Conservation (phyloP, 2,888 invertebrate genomes). For the Spisula subtruncata region DNA sequence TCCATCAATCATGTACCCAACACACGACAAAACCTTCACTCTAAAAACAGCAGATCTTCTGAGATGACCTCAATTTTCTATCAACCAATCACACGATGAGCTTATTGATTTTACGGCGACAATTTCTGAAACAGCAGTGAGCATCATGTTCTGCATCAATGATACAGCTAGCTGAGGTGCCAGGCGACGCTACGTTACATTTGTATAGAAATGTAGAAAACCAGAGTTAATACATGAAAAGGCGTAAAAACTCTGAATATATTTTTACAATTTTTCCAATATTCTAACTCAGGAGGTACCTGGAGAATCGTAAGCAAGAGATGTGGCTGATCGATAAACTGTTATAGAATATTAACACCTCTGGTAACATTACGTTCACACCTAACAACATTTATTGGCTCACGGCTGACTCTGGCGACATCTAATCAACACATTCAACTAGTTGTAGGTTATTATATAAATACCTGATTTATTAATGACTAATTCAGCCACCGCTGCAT, state of each 20-base stretch:
- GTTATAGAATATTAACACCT: not conserved
- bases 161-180: not conserved
- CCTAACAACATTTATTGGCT: not conserved
- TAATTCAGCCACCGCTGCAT: not conserved
- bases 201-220: too few species aligned
- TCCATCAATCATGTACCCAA: constrained; percentile 8
- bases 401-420: not conserved
- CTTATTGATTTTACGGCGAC: constrained; percentile 37
- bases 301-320: not conserved
- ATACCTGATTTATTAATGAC: not conserved
- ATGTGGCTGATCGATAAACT: not conserved
- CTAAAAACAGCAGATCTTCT: not conserved
- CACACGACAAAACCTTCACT: not conserved
- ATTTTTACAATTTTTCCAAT: not conserved
- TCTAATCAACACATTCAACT: not conserved
- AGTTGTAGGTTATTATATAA: not conserved
- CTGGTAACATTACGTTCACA: not conserved
- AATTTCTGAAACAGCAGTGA: not conserved
- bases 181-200: not conserved
- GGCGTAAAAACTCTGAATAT: not conserved
- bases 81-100: constrained; percentile 24
- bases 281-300: too few species aligned
- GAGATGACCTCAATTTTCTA: constrained; percentile 12
- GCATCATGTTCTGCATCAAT: not conserved
- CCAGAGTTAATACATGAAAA: not conserved